Evolutionary conservation across 2,113 vertebrate genomes (phyloP).

Genomic region (Eclectus roratus): DNA sequence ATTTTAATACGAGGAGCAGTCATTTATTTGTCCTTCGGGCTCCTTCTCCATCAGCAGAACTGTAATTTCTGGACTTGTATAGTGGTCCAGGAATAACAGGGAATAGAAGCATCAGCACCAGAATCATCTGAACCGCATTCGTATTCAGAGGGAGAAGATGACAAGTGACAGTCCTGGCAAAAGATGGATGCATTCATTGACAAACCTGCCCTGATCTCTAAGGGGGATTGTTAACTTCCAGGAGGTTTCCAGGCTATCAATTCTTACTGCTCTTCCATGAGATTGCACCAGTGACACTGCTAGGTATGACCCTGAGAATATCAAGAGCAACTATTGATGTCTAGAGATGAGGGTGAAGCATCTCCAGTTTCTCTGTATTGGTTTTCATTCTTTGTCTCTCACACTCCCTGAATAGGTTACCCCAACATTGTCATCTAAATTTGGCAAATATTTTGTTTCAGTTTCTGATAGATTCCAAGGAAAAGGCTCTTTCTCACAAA

Average conservation of each 20-base stretch:
- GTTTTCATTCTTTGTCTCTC: neutral
- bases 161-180: neutral
- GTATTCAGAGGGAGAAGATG: neutral
- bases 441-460: neutral
- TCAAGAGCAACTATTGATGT: neutral
- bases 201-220: neutral
- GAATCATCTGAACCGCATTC: neutral
- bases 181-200: neutral
- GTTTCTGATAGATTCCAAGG: neutral
- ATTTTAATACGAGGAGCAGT: neutral
- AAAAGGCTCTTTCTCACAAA: neutral
- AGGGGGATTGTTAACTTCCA: neutral
- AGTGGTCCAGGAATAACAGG: neutral
- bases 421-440: neutral
- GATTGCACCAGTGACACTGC: neutral
- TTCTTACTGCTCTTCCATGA: neutral
- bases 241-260: neutral
- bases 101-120: neutral
- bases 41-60: neutral
- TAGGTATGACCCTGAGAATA: neutral
- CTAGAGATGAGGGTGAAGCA: neutral
- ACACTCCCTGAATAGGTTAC: accelerated
- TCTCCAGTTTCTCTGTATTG: neutral
- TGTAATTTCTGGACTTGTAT: neutral
- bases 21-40: neutral